Conservation (phyloP, 2,113 vertebrate species). For the Embiotoca jacksoni region DNA sequence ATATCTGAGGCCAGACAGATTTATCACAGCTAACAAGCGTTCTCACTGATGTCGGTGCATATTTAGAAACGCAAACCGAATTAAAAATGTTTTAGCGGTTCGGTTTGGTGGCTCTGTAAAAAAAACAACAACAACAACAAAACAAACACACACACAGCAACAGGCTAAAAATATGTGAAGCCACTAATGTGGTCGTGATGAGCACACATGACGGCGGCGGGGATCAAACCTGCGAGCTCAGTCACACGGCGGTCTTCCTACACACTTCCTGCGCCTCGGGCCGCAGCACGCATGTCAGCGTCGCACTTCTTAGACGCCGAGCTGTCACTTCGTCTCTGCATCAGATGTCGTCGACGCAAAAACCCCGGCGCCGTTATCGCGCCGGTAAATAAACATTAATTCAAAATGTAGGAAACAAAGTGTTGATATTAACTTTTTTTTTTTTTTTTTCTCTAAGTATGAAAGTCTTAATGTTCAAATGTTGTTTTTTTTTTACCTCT, state of each 20-base stretch:
- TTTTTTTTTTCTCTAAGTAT: background rate
- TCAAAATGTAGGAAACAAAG: slow-evolving; percentile 8
- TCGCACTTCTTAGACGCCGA: background rate
- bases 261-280: slow-evolving; percentile 43
- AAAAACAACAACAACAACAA: background rate
- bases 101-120: too few species aligned
- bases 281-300: slow-evolving; percentile 21
- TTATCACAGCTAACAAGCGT: too few species aligned
- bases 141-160: background rate
- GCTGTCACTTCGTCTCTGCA: slow-evolving; percentile 24
- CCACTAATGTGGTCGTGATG: slow-evolving; percentile 1
- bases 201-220: slow-evolving; percentile 18
- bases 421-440: slow-evolving; percentile 14
- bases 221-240: slow-evolving; percentile 20
- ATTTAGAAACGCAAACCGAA: too few species aligned
- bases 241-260: slow-evolving; percentile 17
- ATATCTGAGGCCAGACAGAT: too few species aligned
- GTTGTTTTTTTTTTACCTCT: slow-evolving; percentile 30
- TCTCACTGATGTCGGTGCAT: too few species aligned
- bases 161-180: background rate
- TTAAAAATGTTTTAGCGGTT: too few species aligned
- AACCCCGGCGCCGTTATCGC: background rate
- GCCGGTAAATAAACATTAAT: slow-evolving; percentile 31
- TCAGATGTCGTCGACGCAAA: slow-evolving; percentile 3
- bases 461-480: slow-evolving; percentile 39